Percentiles rank a stretch among this genome's conserved stretches.
These are phyloP conservation scores for Pseudopodoces humilis DNA, from an alignment of 2,113 vertebrate genomes.

Conservation along the genomic window DNA sequence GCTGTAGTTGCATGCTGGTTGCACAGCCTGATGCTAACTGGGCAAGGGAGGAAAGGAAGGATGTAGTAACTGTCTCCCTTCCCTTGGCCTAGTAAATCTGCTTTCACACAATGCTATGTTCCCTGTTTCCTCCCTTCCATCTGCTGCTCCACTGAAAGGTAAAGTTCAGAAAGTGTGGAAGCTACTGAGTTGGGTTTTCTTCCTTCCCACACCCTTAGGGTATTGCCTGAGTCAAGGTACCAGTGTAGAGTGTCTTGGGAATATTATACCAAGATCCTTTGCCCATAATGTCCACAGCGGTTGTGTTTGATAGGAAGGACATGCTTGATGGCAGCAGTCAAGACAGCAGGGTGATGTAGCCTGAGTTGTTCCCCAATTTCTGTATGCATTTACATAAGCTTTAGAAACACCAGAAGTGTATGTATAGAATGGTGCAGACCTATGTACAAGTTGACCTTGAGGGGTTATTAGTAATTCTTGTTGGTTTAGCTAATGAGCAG, in stretches of 20 bases:
- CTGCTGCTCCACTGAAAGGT: background rate
- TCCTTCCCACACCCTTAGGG: background rate
- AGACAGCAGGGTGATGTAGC: background rate
- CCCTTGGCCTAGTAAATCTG: background rate
- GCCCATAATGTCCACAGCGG: background rate
- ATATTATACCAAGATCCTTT: background rate
- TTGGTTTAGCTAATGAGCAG: constrained; percentile 15
- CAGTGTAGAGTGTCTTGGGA: background rate
- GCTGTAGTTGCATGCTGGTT: background rate
- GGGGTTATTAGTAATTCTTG: constrained; percentile 21
- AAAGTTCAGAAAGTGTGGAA: background rate
- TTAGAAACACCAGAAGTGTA: background rate
- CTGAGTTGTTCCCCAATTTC: background rate
- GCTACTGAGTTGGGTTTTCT: background rate
- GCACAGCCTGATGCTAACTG: background rate
- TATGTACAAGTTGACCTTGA: background rate
- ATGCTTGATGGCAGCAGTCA: background rate
- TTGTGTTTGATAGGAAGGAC: background rate
- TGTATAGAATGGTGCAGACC: background rate
- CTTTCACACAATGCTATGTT: background rate
- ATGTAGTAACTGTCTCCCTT: background rate
- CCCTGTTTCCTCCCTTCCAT: background rate
- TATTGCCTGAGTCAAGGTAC: background rate
- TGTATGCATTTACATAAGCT: background rate
- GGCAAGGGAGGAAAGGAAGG: background rate